A percentile compares a stretch with the other conserved stretches of the same genome.
These are phyloP conservation scores for Helicoverpa armigera DNA, from an alignment of 1,140 invertebrate species.

Conservation along the genomic window DNA sequence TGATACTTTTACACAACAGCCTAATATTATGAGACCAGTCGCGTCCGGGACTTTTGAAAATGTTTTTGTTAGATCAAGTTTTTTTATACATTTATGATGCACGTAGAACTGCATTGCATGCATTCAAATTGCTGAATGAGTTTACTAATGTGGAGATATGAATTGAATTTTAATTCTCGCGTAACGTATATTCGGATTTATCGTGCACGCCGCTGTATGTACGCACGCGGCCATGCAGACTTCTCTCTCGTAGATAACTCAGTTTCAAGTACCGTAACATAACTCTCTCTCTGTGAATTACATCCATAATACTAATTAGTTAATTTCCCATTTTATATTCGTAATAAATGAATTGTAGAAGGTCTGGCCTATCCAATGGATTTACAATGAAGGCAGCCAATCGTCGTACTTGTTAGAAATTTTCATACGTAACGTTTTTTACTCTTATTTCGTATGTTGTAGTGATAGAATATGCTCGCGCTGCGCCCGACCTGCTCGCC, in stretches of 20 bases:
- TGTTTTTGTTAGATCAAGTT: constrained; percentile 10
- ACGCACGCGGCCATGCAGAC: not conserved
- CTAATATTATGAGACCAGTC: constrained; percentile 33
- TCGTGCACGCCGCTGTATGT: not conserved
- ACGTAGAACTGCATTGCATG: not conserved
- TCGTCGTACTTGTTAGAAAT: constrained; percentile 61
- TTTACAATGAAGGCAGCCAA: constrained; percentile 24
- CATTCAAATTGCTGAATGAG: not conserved
- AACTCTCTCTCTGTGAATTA: constrained; percentile 30
- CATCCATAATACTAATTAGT: constrained; percentile 8
- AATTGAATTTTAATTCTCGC: not conserved
- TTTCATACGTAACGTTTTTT: constrained; percentile 74
- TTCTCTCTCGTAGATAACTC: not conserved
- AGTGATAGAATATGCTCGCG: constrained; percentile 38
- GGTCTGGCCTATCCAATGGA: constrained; percentile 45
- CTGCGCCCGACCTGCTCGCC: constrained; percentile 12
- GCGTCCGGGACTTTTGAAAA: constrained; percentile 21
- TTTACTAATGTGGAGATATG: not conserved
- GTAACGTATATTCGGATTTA: not conserved
- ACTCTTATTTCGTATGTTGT: constrained; percentile 66
- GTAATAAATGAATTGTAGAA: constrained; percentile 18
- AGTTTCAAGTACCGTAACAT: not conserved
- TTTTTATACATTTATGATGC: constrained; percentile 10
- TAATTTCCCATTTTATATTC: constrained; percentile 20
- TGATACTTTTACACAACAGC: constrained; percentile 34